Conservation (phyloP, 2,797 vertebrate species). For the Siniperca obscura region DNA sequence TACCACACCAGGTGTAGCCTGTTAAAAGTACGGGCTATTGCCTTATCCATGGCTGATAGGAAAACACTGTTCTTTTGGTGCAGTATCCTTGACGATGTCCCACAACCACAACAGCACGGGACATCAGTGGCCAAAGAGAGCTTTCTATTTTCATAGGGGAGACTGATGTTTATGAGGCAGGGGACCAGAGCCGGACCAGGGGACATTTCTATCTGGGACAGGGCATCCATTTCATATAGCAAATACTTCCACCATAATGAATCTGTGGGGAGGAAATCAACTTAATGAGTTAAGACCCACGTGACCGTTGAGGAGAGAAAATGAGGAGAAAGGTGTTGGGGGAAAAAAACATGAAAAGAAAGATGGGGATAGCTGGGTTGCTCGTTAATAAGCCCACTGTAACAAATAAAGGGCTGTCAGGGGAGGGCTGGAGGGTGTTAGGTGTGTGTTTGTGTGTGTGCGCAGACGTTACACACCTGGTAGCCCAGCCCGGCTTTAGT, state of each 20-base stretch:
- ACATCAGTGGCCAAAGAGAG: constrained; percentile 50
- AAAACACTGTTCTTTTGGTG: constrained; percentile 6
- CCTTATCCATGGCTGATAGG: not conserved
- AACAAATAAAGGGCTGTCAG: constrained; percentile 77
- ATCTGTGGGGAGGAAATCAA: constrained; percentile 77
- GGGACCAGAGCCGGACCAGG: constrained; percentile 72
- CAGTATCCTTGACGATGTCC: constrained; percentile 68
- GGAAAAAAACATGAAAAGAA: constrained; percentile 32
- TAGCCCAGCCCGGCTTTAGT: constrained; percentile 29
- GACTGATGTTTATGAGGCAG: constrained; percentile 76
- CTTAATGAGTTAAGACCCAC: constrained; percentile 78
- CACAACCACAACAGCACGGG: constrained; percentile 30
- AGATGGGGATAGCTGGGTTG: constrained; percentile 39
- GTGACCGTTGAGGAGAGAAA: constrained; percentile 62
- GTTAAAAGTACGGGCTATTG: not conserved
- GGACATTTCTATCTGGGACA: constrained; percentile 81
- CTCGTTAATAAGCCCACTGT: constrained; percentile 77
- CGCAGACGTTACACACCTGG: constrained; percentile 61
- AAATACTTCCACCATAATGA: constrained; percentile 77
- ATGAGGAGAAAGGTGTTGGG: constrained; percentile 43
- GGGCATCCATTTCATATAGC: constrained; percentile 75
- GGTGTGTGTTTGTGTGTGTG: constrained; percentile 41
- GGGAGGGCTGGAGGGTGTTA: constrained; percentile 46
- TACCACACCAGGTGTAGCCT: not conserved
- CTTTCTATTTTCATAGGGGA: constrained; percentile 67